Percentiles rank a stretch among this genome's conserved stretches.
Evolutionary conservation across 2,113 vertebrate genomes (phyloP).

Genomic region (Piliocolobus tephrosceles): DNA sequence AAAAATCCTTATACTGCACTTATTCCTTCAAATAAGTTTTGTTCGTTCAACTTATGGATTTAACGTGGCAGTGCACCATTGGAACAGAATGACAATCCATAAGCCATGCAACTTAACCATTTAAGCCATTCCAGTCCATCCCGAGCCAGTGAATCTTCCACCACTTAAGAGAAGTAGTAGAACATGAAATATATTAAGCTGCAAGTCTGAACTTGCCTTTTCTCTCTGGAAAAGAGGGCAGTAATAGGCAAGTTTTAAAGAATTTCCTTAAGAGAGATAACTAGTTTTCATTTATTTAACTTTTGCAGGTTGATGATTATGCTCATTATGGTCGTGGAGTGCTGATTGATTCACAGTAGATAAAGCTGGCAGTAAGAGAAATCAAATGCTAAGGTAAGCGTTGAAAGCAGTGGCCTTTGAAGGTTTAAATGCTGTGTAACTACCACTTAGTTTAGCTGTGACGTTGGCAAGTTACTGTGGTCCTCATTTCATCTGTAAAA

Average conservation of each 20-base stretch:
- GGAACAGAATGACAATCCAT: constrained; percentile 87
- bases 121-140: constrained; percentile 85
- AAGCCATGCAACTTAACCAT: constrained; percentile 87
- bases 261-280: constrained; percentile 59
- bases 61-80: constrained; percentile 87
- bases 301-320: constrained; percentile 82
- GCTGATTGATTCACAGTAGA: constrained; percentile 64
- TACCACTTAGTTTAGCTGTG: neutral
- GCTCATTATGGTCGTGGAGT: constrained; percentile 63
- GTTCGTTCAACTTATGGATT: constrained; percentile 85
- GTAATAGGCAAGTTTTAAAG: constrained; percentile 59
- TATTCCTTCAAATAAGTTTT: constrained; percentile 85
- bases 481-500: neutral
- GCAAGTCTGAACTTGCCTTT: constrained; percentile 79
- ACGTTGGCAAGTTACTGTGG: neutral
- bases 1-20: constrained; percentile 82
- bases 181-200: constrained; percentile 80
- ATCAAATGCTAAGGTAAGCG: constrained; percentile 60
- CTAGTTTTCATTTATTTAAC: constrained; percentile 71
- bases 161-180: constrained; percentile 83
- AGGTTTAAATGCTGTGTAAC: neutral
- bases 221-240: constrained; percentile 68
- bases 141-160: constrained; percentile 84
- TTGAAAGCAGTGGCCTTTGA: neutral
- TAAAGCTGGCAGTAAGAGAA: constrained; percentile 38